Conservation (phyloP, 1,140 invertebrate species). For the Pantala flavescens region DNA sequence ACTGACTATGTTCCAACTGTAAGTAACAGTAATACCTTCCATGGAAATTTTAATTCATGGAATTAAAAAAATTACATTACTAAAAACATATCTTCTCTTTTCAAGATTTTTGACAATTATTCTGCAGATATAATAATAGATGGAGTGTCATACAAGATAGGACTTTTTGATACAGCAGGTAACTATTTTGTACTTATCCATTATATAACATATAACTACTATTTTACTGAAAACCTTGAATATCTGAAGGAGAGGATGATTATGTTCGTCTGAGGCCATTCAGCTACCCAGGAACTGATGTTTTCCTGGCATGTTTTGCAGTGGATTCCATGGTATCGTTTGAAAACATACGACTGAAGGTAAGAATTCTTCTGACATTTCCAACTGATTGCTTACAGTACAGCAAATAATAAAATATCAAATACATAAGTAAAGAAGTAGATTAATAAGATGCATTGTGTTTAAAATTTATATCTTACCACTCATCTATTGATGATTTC, state of each 20-base stretch:
- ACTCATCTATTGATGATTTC: too few species aligned
- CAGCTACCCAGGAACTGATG: conserved; percentile 98
- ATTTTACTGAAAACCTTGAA: not conserved
- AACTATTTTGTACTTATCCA: conserved; percentile 27
- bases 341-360: conserved; percentile 99
- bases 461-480: too few species aligned
- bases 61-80: too few species aligned
- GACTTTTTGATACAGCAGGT: conserved; percentile 95
- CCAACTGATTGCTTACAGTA: conserved; percentile 14
- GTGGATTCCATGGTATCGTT: conserved; percentile 97
- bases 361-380: conserved; percentile 34
- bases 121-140: conserved; percentile 98
- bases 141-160: conserved; percentile 95
- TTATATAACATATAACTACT: not conserved
- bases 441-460: too few species aligned
- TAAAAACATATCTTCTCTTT: conserved; percentile 11
- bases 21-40: conserved; percentile 27
- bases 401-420: conserved; percentile 9
- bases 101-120: conserved; percentile 90
- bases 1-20: conserved; percentile 98
- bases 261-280: conserved; percentile 91
- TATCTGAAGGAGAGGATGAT: conserved; percentile 77
- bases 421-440: too few species aligned
- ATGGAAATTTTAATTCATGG: not conserved
- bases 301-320: conserved; percentile 98